A percentile compares a stretch with the other conserved stretches of the same genome.
These are phyloP conservation scores for Drosophila paulistorum DNA, from an alignment of 1,140 invertebrate species.

Conservation along the genomic window DNA sequence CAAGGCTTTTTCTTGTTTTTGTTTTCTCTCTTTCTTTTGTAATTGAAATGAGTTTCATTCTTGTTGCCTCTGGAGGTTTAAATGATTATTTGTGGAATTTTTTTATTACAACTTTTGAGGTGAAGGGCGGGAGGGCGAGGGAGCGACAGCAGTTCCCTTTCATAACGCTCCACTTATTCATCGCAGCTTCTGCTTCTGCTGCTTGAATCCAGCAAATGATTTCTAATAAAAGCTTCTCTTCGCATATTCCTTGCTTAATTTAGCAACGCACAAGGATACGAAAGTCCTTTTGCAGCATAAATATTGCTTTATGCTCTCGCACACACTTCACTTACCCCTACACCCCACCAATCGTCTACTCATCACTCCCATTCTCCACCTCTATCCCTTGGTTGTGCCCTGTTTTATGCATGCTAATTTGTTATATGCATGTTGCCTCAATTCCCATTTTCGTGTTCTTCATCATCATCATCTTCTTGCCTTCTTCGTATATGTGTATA, in stretches of 20 bases:
- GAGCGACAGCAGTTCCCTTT: not conserved
- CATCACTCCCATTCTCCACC: conserved; percentile 1
- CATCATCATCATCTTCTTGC: conserved; percentile 48
- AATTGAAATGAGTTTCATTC: conserved; percentile 11
- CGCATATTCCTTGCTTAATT: conserved; percentile 74
- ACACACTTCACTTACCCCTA: conserved; percentile 37
- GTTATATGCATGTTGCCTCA: conserved; percentile 65
- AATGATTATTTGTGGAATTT: conserved; percentile 64
- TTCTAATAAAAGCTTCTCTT: conserved; percentile 67
- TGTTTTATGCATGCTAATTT: conserved; percentile 75
- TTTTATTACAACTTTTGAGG: conserved; percentile 37
- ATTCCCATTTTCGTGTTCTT: conserved; percentile 45
- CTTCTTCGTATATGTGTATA: not conserved
- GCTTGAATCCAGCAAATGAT: conserved; percentile 11
- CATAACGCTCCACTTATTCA: conserved; percentile 14
- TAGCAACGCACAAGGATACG: conserved; percentile 21
- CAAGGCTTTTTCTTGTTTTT: not conserved
- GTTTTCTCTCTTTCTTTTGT: not conserved
- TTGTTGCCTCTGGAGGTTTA: conserved; percentile 8
- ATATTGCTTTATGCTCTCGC: conserved; percentile 68
- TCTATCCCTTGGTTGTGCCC: conserved; percentile 36
- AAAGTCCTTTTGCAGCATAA: conserved; percentile 50
- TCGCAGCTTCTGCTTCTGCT: not conserved
- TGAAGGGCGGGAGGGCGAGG: too few species aligned
- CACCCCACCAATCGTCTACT: not conserved